These are phyloP conservation scores for Folsomia manolachei DNA, from an alignment of 2,888 invertebrate species.

Conservation along the genomic window DNA sequence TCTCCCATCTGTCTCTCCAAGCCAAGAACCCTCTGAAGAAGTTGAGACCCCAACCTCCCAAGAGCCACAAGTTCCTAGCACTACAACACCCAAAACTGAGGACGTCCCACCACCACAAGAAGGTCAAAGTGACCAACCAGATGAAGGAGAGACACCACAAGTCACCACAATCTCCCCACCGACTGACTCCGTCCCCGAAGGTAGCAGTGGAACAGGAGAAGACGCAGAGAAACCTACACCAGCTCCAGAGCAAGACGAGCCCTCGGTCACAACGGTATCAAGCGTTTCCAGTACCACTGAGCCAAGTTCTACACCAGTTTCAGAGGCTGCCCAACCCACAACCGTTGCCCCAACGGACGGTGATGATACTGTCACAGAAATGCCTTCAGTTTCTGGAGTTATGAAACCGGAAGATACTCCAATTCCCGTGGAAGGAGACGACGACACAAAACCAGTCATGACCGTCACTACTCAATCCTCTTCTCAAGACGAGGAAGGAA, in stretches of 20 bases:
- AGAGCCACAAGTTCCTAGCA: no score
- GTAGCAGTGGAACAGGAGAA: no score
- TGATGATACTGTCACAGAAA: no score
- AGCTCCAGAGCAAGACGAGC: background rate
- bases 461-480: background rate
- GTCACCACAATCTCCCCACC: background rate
- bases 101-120: background rate
- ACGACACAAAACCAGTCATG: background rate
- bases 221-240: background rate
- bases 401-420: background rate
- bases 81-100: background rate
- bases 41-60: background rate
- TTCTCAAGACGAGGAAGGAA: slow-evolving; percentile 27
- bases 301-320: background rate
- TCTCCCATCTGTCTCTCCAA: background rate
- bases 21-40: slow-evolving; percentile 27
- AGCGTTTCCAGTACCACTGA: background rate
- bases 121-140: background rate
- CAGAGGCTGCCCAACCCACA: background rate
- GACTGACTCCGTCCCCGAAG: slow-evolving; percentile 2
- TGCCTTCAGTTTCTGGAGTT: background rate
- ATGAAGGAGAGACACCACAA: background rate
- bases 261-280: background rate
- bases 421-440: background rate
- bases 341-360: background rate